phyloP scores from a whole-genome alignment of 2,797 vertebrate genomes.

The Tragopan temminckii region DNA sequence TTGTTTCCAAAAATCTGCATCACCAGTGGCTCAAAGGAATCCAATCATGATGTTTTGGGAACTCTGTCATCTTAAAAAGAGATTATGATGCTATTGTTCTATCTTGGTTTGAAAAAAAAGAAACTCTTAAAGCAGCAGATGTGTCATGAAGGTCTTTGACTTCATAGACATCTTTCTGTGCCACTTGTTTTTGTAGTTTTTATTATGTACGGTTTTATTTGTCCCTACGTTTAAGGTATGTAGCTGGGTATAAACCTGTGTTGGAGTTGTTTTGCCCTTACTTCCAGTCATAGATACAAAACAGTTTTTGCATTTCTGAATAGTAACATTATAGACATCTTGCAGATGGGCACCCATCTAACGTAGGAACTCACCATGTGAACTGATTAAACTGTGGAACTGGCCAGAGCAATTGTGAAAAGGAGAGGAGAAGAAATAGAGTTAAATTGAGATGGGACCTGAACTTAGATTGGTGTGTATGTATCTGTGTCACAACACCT shows the following conservation, averaged over 20 bases:
- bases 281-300: neutral
- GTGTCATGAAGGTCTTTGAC: neutral
- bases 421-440: neutral
- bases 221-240: neutral
- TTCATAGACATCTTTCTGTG: neutral
- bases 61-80: neutral
- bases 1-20: neutral
- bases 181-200: neutral
- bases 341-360: neutral
- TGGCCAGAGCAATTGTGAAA: neutral
- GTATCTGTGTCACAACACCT: neutral
- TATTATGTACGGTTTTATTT: neutral
- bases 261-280: neutral
- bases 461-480: neutral
- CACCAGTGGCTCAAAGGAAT: neutral
- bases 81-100: neutral
- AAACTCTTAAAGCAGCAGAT: neutral
- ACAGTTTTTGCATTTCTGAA: neutral
- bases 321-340: neutral
- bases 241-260: neutral
- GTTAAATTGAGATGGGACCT: neutral
- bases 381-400: neutral
- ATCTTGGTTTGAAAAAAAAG: neutral
- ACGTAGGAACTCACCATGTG: neutral
- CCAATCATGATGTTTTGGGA: neutral